Evolutionary conservation across 2,113 vertebrate species (phyloP).

Genomic region (Thamnophis sirtalis): DNA sequence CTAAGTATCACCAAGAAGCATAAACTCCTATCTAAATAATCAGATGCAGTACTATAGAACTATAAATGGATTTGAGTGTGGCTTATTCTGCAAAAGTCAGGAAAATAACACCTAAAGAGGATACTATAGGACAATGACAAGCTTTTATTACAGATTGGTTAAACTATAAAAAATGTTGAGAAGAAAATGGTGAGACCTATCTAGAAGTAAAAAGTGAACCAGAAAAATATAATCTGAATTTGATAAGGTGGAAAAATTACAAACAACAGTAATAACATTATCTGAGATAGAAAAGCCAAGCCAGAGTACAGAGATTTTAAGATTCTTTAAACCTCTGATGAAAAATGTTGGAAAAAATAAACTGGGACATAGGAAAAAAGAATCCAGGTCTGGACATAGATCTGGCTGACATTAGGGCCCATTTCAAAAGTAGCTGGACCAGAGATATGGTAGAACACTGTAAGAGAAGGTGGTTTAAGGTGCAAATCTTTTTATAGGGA

Average conservation of each 20-base stretch:
- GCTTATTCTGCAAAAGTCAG: neutral
- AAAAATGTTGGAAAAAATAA: neutral
- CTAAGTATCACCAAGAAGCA: neutral
- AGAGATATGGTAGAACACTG: neutral
- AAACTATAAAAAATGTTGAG: neutral
- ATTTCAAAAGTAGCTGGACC: neutral
- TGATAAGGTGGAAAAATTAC: neutral
- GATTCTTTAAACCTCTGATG: neutral
- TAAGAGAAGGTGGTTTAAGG: neutral
- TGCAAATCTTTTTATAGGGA: neutral
- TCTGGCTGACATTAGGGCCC: neutral
- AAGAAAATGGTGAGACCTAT: neutral
- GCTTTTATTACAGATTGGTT: neutral
- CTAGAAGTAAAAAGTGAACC: neutral
- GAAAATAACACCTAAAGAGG: neutral
- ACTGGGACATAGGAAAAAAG: neutral
- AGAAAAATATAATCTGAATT: neutral
- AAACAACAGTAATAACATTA: neutral
- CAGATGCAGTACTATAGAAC: neutral
- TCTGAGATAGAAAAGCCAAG: neutral
- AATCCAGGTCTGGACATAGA: neutral
- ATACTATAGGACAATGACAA: neutral
- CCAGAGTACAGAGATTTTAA: neutral
- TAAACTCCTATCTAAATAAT: neutral
- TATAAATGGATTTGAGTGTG: neutral